phyloP scores from a whole-genome alignment of 1,140 invertebrate species.

The Temnothorax curvispinosus region DNA sequence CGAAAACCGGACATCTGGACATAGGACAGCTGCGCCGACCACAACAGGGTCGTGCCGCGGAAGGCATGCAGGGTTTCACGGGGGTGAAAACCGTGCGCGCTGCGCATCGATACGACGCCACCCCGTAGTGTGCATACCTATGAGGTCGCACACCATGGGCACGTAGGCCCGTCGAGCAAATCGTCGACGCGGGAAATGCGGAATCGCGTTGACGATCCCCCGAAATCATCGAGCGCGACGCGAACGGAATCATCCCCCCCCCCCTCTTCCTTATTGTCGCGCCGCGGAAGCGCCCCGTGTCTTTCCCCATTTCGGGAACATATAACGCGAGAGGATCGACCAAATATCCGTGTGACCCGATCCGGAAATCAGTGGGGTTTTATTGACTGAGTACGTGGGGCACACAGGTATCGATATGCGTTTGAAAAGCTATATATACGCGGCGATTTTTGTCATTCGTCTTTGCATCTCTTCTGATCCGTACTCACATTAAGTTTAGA shows the following conservation, averaged over 20 bases:
- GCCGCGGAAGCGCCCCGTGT: constrained; percentile 39
- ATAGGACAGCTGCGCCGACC: constrained; percentile 78
- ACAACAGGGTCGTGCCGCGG: constrained; percentile 61
- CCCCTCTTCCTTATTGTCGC: constrained; percentile 6
- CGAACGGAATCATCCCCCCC: neutral
- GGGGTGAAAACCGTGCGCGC: constrained; percentile 47
- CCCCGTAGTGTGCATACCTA: constrained; percentile 29
- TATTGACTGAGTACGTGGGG: constrained; percentile 27
- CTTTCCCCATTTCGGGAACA: constrained; percentile 27
- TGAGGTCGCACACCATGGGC: neutral
- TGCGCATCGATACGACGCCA: constrained; percentile 28
- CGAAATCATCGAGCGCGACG: constrained; percentile 32
- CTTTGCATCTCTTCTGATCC: neutral
- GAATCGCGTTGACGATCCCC: constrained; percentile 26
- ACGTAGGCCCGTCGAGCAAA: constrained; percentile 39
- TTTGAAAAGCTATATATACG: neutral
- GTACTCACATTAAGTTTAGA: neutral
- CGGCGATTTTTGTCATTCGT: neutral
- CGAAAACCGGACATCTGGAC: constrained; percentile 81
- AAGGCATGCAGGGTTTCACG: constrained; percentile 52
- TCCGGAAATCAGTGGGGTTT: constrained; percentile 30
- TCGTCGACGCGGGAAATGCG: constrained; percentile 43
- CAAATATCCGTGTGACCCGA: constrained; percentile 79
- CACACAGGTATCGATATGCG: constrained; percentile 27
- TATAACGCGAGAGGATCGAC: constrained; percentile 43